Evolutionary conservation across 1,140 invertebrate species (phyloP).

Genomic region (Euwallacea similis): DNA sequence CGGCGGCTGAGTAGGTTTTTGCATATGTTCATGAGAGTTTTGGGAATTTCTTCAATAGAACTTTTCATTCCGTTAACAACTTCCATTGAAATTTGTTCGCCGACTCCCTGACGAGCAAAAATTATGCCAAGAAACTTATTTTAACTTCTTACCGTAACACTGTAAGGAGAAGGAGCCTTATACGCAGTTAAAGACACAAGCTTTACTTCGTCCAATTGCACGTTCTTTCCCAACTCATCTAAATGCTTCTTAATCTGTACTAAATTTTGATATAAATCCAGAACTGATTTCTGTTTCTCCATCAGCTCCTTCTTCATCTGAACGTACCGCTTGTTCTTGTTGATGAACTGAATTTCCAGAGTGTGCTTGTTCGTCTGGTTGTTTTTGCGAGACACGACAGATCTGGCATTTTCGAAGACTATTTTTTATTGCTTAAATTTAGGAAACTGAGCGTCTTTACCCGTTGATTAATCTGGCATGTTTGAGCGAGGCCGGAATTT

Average conservation of each 20-base stretch:
- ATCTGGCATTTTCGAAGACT: no score
- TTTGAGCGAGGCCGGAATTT: conserved; percentile 17
- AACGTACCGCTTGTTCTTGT: conserved; percentile 47
- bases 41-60: conserved; percentile 44
- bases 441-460: no score
- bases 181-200: conserved; percentile 8
- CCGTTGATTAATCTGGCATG: conserved; percentile 16
- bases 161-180: not conserved
- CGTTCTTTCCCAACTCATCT: conserved; percentile 44
- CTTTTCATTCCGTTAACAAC: conserved; percentile 43
- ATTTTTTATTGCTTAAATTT: no score
- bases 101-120: conserved; percentile 20
- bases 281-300: conserved; percentile 47
- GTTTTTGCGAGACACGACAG: no score
- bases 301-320: conserved; percentile 45
- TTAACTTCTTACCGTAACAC: not conserved
- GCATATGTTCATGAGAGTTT: conserved; percentile 42
- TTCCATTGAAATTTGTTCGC: conserved; percentile 39
- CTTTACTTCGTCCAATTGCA: conserved; percentile 43
- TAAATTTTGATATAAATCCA: conserved; percentile 46
- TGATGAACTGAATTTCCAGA: conserved; percentile 48
- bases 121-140: not conserved
- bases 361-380: conserved; percentile 41
- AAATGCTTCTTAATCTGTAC: conserved; percentile 47
- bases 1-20: conserved; percentile 42